These are phyloP conservation scores for Propsilocerus akamusi DNA, from an alignment of 1,140 invertebrate genomes.

Conservation along the genomic window DNA sequence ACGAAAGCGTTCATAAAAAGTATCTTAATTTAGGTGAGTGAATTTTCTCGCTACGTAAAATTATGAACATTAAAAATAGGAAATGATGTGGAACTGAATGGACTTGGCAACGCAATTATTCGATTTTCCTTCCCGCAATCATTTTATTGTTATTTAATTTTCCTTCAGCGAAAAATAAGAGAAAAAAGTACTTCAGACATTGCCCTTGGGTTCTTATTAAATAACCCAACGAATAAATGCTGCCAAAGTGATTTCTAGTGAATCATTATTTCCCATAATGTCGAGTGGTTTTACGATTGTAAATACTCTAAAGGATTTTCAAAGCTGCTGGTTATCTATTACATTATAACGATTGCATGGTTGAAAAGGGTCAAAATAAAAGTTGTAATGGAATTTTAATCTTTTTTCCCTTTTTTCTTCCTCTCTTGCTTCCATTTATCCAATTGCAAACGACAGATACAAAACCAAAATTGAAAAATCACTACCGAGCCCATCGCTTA, in stretches of 20 bases:
- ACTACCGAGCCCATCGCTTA: conserved; percentile 83
- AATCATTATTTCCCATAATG: neutral
- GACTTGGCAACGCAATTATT: no score
- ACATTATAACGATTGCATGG: neutral
- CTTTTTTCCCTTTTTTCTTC: neutral
- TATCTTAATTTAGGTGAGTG: conserved; percentile 70
- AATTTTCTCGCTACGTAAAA: conserved; percentile 2
- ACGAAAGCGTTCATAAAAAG: conserved; percentile 80
- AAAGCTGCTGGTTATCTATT: neutral
- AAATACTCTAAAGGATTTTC: neutral
- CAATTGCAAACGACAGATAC: conserved; percentile 35
- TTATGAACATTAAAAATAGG: neutral
- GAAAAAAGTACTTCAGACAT: no score
- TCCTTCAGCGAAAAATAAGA: neutral
- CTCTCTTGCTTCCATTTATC: neutral
- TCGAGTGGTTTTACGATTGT: neutral
- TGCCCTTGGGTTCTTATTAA: no score
- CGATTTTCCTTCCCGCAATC: neutral
- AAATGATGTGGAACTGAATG: neutral
- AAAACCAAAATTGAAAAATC: conserved; percentile 77
- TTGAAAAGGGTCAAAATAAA: neutral
- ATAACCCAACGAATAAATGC: no score
- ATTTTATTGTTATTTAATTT: neutral
- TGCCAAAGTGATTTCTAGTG: no score
- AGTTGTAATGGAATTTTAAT: neutral